Percentiles rank a stretch among this genome's conserved stretches.
phyloP scores from a whole-genome alignment of 2,888 invertebrate genomes.

The Mesorhabditis spiculigera region DNA sequence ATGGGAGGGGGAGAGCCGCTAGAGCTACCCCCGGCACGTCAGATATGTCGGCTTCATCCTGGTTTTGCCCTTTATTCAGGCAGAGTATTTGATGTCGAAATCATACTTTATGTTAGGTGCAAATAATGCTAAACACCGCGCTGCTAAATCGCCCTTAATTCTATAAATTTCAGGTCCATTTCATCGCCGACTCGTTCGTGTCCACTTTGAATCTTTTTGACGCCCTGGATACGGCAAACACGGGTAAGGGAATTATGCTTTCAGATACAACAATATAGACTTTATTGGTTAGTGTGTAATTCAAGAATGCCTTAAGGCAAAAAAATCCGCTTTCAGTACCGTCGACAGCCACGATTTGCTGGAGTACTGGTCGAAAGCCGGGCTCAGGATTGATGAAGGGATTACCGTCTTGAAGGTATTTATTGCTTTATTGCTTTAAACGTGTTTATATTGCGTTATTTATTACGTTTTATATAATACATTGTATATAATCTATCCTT shows the following conservation, averaged over 20 bases:
- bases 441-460: too few species aligned
- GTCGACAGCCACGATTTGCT: conserved; percentile 39
- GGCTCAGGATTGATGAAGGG: conserved; percentile 38
- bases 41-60: too few species aligned
- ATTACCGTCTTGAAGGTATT: conserved; percentile 32
- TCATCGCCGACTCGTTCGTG: conserved; percentile 41
- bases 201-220: conserved; percentile 39
- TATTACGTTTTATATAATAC: too few species aligned
- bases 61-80: too few species aligned
- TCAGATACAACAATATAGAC: too few species aligned
- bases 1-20: too few species aligned
- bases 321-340: conserved; percentile 23
- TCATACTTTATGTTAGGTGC: too few species aligned
- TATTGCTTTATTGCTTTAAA: not conserved
- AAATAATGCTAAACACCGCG: too few species aligned
- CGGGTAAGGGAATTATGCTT: conserved; percentile 23
- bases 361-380: conserved; percentile 39
- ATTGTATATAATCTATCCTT: too few species aligned
- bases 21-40: too few species aligned
- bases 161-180: conserved; percentile 28
- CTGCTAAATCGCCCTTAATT: not conserved
- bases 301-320: too few species aligned
- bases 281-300: not conserved
- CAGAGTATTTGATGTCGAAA: too few species aligned
- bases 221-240: conserved; percentile 28